A percentile compares a stretch with the other conserved stretches of the same genome.
Conservation (phyloP, 2,113 vertebrate genomes). For the Hippocampus abdominalis region DNA sequence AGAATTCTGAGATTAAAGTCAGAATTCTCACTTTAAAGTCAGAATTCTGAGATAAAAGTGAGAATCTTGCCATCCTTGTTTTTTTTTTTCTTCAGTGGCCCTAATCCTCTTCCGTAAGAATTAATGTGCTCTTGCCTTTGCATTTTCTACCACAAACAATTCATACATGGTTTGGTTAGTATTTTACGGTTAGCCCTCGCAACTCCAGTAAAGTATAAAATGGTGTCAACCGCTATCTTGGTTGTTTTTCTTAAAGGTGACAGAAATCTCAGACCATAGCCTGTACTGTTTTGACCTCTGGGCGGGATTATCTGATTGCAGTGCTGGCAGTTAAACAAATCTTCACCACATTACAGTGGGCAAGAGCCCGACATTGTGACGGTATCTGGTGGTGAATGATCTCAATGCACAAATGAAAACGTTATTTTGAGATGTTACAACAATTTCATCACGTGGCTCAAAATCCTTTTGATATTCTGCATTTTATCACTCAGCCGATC, state of each 20-base stretch:
- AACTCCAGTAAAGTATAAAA: conserved; percentile 6
- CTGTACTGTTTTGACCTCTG: conserved; percentile 68
- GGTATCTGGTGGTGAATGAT: conserved; percentile 40
- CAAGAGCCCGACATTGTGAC: conserved; percentile 51
- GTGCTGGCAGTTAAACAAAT: conserved; percentile 67
- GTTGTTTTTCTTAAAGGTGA: conserved; percentile 61
- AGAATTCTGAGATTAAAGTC: too few relatives aligned
- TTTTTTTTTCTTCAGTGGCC: too few relatives aligned
- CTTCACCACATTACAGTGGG: conserved; percentile 55
- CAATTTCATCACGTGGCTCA: too few relatives aligned
- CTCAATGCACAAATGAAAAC: conserved; percentile 24
- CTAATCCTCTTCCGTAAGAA: too few relatives aligned
- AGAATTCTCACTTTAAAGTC: too few relatives aligned
- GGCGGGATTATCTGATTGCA: conserved; percentile 74
- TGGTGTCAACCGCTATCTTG: conserved; percentile 34
- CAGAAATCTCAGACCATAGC: conserved; percentile 68
- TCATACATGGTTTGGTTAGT: background rate
- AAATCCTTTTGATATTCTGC: too few relatives aligned
- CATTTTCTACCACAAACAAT: background rate
- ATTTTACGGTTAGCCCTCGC: conserved; percentile 17
- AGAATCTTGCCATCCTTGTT: too few relatives aligned
- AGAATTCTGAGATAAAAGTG: too few relatives aligned
- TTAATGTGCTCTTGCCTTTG: background rate
- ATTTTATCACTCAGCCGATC: too few relatives aligned
- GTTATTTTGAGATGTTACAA: background rate